phyloP scores from a whole-genome alignment of 37 sponge, comb jelly and placozoan genomes.

The Spongilla lacustris region DNA sequence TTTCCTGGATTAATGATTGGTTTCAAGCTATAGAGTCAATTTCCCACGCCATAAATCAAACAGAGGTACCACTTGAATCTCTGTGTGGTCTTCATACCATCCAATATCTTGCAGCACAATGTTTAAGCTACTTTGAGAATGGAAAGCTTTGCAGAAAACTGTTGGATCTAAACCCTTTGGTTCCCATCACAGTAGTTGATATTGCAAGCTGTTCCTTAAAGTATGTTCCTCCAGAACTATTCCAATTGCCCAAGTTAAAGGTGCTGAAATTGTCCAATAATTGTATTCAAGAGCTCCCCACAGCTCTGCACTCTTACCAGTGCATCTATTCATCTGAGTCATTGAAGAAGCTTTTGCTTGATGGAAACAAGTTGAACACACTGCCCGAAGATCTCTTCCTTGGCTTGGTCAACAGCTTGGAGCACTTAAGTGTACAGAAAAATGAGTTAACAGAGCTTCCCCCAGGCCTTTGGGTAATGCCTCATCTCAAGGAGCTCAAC shows the following conservation, averaged over 20 bases:
- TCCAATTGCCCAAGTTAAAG: constrained; percentile 42
- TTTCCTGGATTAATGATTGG: constrained; percentile 35
- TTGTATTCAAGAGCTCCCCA: constrained; percentile 36
- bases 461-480: constrained; percentile 65
- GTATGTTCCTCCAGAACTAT: constrained; percentile 55
- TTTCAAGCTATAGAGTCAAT: constrained; percentile 38
- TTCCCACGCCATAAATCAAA: neutral
- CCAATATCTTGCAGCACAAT: constrained; percentile 28
- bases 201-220: constrained; percentile 38
- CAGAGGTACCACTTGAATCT: neutral
- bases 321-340: constrained; percentile 33
- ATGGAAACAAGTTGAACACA: constrained; percentile 44
- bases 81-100: neutral
- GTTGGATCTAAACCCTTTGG: neutral
- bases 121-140: constrained; percentile 33
- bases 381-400: constrained; percentile 64
- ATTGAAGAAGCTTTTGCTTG: constrained; percentile 30
- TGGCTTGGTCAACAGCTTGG: constrained; percentile 24
- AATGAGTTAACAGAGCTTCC: constrained; percentile 63
- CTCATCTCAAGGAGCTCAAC: constrained; percentile 48
- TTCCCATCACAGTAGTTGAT: constrained; percentile 41
- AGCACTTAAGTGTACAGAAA: constrained; percentile 45
- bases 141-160: neutral
- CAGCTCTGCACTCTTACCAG: neutral
- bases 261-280: constrained; percentile 63